Conservation (phyloP, 92 coral and sea anemone species). For the Hydrozoanthus gracilis region DNA sequence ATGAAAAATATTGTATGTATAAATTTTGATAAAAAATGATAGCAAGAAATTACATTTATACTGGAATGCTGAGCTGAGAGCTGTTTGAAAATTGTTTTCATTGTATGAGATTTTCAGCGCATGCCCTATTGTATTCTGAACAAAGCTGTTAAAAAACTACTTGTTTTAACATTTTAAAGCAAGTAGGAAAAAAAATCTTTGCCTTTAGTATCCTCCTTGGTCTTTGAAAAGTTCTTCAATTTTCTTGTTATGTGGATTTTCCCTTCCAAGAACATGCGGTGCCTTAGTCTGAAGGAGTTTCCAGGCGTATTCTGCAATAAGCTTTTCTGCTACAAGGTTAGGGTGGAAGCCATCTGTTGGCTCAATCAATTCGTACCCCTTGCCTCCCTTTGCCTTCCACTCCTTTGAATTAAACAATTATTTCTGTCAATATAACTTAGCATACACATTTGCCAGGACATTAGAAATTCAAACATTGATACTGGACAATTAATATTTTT, state of each 20-base stretch:
- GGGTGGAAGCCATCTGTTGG: constrained; percentile 98
- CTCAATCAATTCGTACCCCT: constrained; percentile 85
- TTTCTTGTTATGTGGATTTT: constrained; percentile 81
- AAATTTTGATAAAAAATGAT: too few species aligned
- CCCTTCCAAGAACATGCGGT: constrained; percentile 87
- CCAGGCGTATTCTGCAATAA: constrained; percentile 78
- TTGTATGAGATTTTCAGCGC: too few species aligned
- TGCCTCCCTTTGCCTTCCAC: constrained; percentile 73
- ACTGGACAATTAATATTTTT: background rate
- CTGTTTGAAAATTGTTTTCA: too few species aligned
- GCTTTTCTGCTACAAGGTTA: constrained; percentile 70
- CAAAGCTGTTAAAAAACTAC: too few species aligned
- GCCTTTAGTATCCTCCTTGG: constrained; percentile 83
- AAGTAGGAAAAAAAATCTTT: too few species aligned
- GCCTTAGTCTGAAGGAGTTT: constrained; percentile 67
- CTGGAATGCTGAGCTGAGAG: too few species aligned
- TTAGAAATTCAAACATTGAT: background rate
- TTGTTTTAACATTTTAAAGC: too few species aligned
- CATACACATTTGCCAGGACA: background rate
- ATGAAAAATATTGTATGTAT: too few species aligned
- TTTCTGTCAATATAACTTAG: background rate
- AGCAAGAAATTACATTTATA: too few species aligned
- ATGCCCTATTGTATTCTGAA: too few species aligned
- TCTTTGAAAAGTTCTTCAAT: constrained; percentile 81
- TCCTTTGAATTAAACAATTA: constrained; percentile 54